phyloP scores from a whole-genome alignment of 1,140 invertebrate species.

The Bradysia coprophila region DNA sequence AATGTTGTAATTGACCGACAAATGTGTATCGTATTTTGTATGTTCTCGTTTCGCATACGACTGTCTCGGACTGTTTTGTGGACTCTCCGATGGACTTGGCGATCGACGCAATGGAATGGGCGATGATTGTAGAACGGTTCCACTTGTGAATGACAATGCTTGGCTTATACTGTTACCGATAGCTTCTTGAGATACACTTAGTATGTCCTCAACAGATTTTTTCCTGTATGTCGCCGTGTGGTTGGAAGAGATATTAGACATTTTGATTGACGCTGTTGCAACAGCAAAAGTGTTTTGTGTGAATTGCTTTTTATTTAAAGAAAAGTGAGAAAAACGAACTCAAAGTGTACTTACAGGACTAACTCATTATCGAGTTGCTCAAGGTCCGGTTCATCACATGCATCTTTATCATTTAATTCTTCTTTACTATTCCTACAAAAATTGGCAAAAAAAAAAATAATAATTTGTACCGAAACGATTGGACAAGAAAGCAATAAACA shows the following conservation, averaged over 20 bases:
- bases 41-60: background rate
- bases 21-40: background rate
- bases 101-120: constrained; percentile 12
- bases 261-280: background rate
- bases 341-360: too few relatives aligned
- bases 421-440: too few relatives aligned
- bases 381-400: too few relatives aligned
- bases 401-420: too few relatives aligned
- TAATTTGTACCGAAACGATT: too few relatives aligned
- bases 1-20: background rate
- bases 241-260: background rate
- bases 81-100: background rate
- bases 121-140: constrained; percentile 28
- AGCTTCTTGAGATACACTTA: constrained; percentile 41
- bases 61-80: constrained; percentile 2
- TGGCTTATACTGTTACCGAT: constrained; percentile 30
- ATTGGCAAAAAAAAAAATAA: too few relatives aligned
- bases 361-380: too few relatives aligned
- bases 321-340: too few relatives aligned
- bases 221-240: constrained; percentile 27
- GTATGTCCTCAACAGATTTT: constrained; percentile 43
- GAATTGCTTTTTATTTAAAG: too few relatives aligned
- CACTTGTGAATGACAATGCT: constrained; percentile 26
- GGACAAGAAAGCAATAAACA: too few relatives aligned
- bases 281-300: too few relatives aligned